Base-by-base conservation (phyloP, 2,797 vertebrate species). In the Crenichthys baileyi region DNA sequence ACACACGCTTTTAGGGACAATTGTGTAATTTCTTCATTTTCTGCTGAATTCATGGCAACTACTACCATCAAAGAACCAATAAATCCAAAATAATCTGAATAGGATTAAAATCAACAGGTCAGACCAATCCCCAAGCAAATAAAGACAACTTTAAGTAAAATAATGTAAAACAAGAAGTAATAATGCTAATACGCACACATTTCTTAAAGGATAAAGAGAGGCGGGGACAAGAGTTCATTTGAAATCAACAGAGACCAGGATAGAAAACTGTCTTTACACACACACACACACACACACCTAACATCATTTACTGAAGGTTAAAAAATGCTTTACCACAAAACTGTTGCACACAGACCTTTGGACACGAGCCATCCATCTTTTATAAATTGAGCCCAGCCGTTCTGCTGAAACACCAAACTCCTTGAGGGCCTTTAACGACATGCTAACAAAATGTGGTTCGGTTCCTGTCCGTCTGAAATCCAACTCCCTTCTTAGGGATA, bases 331-430 rank as follows among this genome's bases (percentile, higher is more conserved):
- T 55, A 18, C n/a, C 13, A 53, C 67, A 67, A 73, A 79, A 79
- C 63, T 81, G 72, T 76, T 74, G 73, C 39, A 89, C 77, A 93
- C 93, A 91, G 82, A 95, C 94, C 95, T 95, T 88, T 95, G 95
- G 77, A 94, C 93, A 11, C 93, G 93, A 90, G 93, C 85, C 91
- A 95, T 94, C 95, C 94, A 95, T 94, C 93, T 91, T 81, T 94
- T 95, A 92, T 92, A 95, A 82, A 95, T 89, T 65, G 94, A 93
- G 88, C 93, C 93, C 76, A 95, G 89, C 12, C 93, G 89, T 86
- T 95, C 94, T 6, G 94, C 93, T 81, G 94, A 95, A 88, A 94
- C 90, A 60, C 94, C 94, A 88, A 95, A 94, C 85, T 95, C 94
- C 90, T 92, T 95, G 20, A 94, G 89, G 78, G 93, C 93, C 88